Evolutionary conservation across 2,113 vertebrate species (phyloP).

Genomic region (Notarius quadriscutis): DNA sequence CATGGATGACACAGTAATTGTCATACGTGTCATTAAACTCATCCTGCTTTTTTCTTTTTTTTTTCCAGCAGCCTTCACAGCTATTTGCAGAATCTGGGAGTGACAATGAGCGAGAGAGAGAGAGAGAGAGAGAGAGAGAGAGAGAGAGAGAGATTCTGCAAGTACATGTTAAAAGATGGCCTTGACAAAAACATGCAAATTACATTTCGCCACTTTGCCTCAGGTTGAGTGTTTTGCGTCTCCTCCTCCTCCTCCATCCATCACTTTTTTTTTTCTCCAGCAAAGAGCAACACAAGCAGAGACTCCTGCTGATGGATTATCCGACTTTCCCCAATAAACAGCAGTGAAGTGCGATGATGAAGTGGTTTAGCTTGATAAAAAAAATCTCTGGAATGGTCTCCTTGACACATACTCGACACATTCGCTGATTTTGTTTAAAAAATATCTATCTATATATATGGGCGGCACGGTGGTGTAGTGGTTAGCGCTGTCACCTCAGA

Average conservation of each 20-base stretch:
- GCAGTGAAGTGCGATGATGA: background rate
- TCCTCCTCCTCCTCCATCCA: background rate
- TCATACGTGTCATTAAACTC: conserved; percentile 70
- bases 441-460: no score
- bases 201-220: conserved; percentile 11
- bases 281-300: background rate
- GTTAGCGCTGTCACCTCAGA: no score
- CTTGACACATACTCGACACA: background rate
- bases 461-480: no score
- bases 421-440: background rate
- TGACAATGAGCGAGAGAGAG: background rate
- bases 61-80: conserved; percentile 50
- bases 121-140: conserved; percentile 3
- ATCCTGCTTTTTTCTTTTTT: conserved; percentile 56
- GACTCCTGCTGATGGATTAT: background rate
- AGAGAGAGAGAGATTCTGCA: background rate
- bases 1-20: conserved; percentile 68
- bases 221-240: background rate
- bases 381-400: background rate
- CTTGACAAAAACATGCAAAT: conserved; percentile 10
- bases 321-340: background rate
- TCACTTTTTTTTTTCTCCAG: background rate
- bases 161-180: conserved; percentile 7
- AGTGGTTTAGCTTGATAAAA: background rate
- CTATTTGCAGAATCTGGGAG: conserved; percentile 19